Conservation (phyloP, 1,140 invertebrate species). For the Drosophila baimaii region DNA sequence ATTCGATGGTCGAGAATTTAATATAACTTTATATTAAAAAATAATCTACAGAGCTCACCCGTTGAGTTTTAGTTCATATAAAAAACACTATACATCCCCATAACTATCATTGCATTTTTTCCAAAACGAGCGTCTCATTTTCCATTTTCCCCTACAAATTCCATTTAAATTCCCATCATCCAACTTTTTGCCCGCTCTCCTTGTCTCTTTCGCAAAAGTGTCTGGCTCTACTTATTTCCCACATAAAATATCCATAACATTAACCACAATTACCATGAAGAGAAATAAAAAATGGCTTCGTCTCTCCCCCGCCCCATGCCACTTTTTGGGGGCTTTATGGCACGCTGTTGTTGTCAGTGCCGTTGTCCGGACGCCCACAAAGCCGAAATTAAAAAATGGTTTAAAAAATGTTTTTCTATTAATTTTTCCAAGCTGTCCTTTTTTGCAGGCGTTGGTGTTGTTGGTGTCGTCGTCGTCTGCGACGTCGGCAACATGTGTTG, state of each 20-base stretch:
- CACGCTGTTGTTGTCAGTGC: conserved; percentile 14
- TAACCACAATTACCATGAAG: conserved; percentile 76
- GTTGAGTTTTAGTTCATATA: too few relatives aligned
- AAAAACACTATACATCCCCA: too few relatives aligned
- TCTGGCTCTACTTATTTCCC: conserved; percentile 44
- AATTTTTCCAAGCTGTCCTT: conserved; percentile 65
- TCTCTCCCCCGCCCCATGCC: conserved; percentile 30
- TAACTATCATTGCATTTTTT: neutral
- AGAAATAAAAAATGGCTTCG: conserved; percentile 42
- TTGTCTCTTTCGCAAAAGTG: neutral
- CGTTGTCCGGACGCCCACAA: conserved; percentile 58
- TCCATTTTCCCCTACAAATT: conserved; percentile 7
- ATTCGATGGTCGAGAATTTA: neutral
- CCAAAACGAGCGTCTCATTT: neutral
- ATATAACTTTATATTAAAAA: too few relatives aligned
- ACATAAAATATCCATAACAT: conserved; percentile 80
- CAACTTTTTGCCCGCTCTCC: conserved; percentile 22
- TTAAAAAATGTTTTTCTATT: conserved; percentile 73
- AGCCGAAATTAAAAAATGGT: conserved; percentile 73
- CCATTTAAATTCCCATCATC: conserved; percentile 35
- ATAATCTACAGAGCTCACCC: too few relatives aligned
- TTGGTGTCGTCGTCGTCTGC: conserved; percentile 33
- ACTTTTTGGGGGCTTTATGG: conserved; percentile 14
- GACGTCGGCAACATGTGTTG: conserved; percentile 47
- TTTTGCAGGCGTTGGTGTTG: conserved; percentile 46